Evolutionary conservation across 2,888 invertebrate species (phyloP), one percentile per base, ranked within the genome.

Genomic region (Athripsodes cinereus): DNA sequence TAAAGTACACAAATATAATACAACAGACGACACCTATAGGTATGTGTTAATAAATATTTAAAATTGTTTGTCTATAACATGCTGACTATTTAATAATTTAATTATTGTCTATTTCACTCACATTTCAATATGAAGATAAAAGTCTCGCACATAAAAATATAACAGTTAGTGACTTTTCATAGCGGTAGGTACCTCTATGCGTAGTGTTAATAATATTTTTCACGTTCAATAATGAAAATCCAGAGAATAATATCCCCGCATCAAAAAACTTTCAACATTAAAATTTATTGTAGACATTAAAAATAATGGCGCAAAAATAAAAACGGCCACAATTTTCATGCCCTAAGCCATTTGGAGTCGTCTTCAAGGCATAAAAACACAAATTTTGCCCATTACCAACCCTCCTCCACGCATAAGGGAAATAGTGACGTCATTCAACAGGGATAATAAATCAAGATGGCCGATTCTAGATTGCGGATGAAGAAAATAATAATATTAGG

Each of bases 391-490:
- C 53, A 19, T 44, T 35, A 10, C 46, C 52, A 2, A 10, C 35
- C 53, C 44, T 19, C 40, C 35, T 44, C 20, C 5, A 2, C 5
- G 53, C 21, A 44, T 44, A 21, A 47, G 47, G 47, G 47, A 47
- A n/a, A n/a, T n/a, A 54, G 31, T 54, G 54, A 54, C 54, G 54
- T 54, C 54, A 54, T 54, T 44, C 44, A 22, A 18, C 22, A 54
- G 46, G 47, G 54, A 54, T 20, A 54, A 54, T 54, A 54, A 54
- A 54, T 54, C 54, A 54, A 54, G 54, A 54, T 54, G 54, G 54
- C 54, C 47, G 47, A 48, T 44, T 16, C 22, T 47, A 54, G 54
- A 54, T 54, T 47, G 21, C 40, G 26, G 47, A 19, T 13, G 22
- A 22, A 31, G 47, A 31, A 31, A 47, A 48, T 40, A 35, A 53